Percentiles rank a stretch among this genome's conserved stretches.
Evolutionary conservation across 2,797 vertebrate genomes (phyloP).

Genomic region (Myotis findleyi): DNA sequence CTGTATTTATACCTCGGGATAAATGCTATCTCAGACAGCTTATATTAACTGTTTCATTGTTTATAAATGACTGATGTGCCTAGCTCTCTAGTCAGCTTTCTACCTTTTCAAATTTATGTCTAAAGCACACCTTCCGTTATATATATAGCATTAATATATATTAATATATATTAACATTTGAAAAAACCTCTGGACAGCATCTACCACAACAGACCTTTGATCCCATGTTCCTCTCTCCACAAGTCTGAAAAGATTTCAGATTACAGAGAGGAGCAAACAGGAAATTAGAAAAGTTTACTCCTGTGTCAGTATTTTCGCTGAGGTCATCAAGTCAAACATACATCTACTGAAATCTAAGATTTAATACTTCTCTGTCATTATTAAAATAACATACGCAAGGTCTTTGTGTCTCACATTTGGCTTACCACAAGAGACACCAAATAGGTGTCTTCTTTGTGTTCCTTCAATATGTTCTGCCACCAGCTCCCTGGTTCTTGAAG

Average conservation of each 20-base stretch:
- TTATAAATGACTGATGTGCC: neutral
- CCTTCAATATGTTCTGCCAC: neutral
- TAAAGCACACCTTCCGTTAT: neutral
- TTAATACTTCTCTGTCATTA: neutral
- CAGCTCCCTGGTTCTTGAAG: neutral
- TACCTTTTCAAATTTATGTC: constrained; percentile 7
- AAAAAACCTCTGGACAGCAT: neutral
- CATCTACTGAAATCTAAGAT: neutral
- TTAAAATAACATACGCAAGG: neutral
- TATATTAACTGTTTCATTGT: neutral
- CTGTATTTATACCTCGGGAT: neutral
- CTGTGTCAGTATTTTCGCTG: neutral
- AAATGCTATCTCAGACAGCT: neutral
- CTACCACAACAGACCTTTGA: neutral
- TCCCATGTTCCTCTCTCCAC: neutral
- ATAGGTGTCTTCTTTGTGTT: neutral
- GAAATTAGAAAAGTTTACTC: constrained; percentile 5
- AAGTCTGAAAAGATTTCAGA: neutral
- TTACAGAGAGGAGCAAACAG: neutral
- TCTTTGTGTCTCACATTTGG: neutral
- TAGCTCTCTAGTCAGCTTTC: neutral
- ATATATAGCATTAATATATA: neutral
- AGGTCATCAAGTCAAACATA: neutral
- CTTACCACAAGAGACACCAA: constrained; percentile 1
- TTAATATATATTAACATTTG: neutral